Conservation (phyloP, 2,888 invertebrate genomes). For the Pharmacophagus antenor region DNA sequence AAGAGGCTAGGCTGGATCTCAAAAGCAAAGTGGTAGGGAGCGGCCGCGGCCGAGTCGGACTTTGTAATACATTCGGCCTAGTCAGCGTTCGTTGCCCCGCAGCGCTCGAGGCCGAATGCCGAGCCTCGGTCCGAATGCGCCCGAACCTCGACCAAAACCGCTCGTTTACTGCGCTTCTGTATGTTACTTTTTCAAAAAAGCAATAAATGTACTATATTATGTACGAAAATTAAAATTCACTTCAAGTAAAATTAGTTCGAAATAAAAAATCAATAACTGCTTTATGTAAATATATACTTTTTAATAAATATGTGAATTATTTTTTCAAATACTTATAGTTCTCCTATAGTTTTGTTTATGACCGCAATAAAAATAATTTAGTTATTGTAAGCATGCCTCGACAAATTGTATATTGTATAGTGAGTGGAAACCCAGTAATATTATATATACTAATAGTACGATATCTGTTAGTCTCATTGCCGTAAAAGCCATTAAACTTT, state of each 20-base stretch:
- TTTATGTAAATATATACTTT: too few relatives aligned
- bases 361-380: too few relatives aligned
- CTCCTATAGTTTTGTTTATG: too few relatives aligned
- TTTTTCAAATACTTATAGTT: too few relatives aligned
- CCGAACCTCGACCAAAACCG: conserved; percentile 61
- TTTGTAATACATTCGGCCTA: conserved; percentile 80
- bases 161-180: conserved; percentile 20
- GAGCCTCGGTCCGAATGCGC: conserved; percentile 44
- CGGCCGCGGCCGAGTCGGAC: conserved; percentile 73
- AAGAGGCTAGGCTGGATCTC: conserved; percentile 77
- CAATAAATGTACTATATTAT: background rate
- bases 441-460: background rate
- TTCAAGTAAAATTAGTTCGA: background rate
- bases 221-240: background rate
- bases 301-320: too few relatives aligned
- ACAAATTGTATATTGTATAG: background rate
- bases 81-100: conserved; percentile 78
- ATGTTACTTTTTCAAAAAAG: conserved; percentile 10
- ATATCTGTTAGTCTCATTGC: conserved; percentile 17
- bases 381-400: too few relatives aligned
- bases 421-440: background rate
- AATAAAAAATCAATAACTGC: background rate
- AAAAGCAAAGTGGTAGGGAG: conserved; percentile 74
- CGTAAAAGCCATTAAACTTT: conserved; percentile 19
- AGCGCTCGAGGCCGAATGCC: conserved; percentile 65